Evolutionary conservation across 2,113 vertebrate species (phyloP), one percentile per base, ranked within the genome.

Genomic region (Thunnus thynnus): DNA sequence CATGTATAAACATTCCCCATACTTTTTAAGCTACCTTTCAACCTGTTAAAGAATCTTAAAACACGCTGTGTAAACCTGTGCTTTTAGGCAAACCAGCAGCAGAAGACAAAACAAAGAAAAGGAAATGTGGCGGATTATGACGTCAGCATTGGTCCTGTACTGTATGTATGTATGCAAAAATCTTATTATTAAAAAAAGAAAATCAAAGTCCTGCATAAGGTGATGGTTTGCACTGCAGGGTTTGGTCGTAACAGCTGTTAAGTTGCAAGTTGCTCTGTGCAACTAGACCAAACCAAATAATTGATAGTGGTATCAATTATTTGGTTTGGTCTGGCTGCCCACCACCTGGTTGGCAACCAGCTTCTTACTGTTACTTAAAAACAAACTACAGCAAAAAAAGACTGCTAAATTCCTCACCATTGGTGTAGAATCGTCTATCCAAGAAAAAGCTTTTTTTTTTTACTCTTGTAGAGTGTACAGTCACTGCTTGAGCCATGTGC

Each of bases 381-480:
- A 74, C 12, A 77, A 76, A 46, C 18, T 3, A 56, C 14, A 57
- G 36, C 44, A 36, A 63, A 62, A 13, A 9, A 41, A 25, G 14
- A 52, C 22, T 41, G 52, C 6, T 63, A 48, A 50, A 60, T 61
- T 63, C 22, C 22, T 22, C 22, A 22, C 22, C 22, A 22, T 22
- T 22, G 22, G 25, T 32, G 3, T 9, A 41, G 12, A 48, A 32
- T 30, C 11, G 5, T 9, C 27, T 6, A 17, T 11, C 1, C 16
- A 58, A 3, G 36, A 22, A 68, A 64, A 55, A 18, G n/a, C 70
- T 41, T 56, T 65, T 25, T 65, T 25, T 74, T 27, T 64, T 73
- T 75, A 55, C 18, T 69, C 46, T 44, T 65, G 14, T 65, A 67
- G 16, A 41, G 41, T 44, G 9, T 27, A 52, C 12, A 44, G 61